Percentiles rank a stretch among this genome's conserved stretches.
phyloP scores from a whole-genome alignment of 2,113 vertebrate genomes.

The Gallinago paraguaiae region DNA sequence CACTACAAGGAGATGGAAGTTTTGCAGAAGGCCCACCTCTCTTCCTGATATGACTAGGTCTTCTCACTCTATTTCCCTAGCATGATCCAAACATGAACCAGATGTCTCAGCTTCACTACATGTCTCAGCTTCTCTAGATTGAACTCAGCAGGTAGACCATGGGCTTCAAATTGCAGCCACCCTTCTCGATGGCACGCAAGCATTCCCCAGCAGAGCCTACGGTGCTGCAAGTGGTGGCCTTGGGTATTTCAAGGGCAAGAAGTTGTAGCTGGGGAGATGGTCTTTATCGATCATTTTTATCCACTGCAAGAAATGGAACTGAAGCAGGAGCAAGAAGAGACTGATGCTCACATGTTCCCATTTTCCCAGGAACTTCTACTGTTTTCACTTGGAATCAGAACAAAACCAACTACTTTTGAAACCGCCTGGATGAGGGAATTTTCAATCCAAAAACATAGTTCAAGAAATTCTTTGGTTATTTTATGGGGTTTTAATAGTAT shows the following conservation, averaged over 20 bases:
- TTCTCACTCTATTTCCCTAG: background rate
- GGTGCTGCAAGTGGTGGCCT: background rate
- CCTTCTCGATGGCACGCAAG: rapidly evolving
- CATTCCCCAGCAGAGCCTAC: background rate
- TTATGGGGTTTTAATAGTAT: background rate
- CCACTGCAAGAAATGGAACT: background rate
- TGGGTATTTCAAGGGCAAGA: background rate
- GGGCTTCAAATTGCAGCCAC: background rate
- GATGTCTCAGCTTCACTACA: background rate
- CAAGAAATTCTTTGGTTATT: slow-evolving; percentile 19
- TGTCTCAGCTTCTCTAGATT: background rate
- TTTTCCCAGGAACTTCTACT: slow-evolving; percentile 13
- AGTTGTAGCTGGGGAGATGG: background rate
- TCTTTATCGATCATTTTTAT: background rate
- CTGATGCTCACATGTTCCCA: background rate
- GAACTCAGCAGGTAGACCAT: background rate
- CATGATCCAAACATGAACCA: background rate
- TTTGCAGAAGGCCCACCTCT: background rate
- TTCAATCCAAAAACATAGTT: background rate
- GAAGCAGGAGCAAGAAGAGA: background rate
- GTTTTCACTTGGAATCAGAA: slow-evolving; percentile 20
- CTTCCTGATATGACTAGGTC: background rate
- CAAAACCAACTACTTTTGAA: slow-evolving; percentile 4
- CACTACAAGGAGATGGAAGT: background rate
- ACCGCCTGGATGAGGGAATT: background rate